These are phyloP conservation scores for Stenotaenia linearis DNA, from an alignment of 2,888 invertebrate genomes.

Conservation along the genomic window DNA sequence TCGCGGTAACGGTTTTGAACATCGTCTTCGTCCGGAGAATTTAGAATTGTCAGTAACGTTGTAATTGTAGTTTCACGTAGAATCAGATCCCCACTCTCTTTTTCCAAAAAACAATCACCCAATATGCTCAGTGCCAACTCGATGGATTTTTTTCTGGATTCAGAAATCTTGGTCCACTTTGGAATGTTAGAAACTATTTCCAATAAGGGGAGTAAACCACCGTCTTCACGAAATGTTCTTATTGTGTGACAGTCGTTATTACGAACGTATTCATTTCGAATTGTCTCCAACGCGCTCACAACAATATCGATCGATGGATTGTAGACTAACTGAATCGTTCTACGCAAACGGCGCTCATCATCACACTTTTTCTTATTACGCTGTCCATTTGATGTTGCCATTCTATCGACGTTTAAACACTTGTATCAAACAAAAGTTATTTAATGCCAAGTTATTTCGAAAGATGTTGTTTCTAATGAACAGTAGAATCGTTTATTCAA, in stretches of 20 bases:
- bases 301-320: neutral
- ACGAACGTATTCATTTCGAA: slow-evolving; percentile 52
- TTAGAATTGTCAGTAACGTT: slow-evolving; percentile 56
- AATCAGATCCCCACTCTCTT: slow-evolving; percentile 52
- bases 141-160: slow-evolving; percentile 62
- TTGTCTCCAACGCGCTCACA: slow-evolving; percentile 49
- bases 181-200: too few relatives aligned
- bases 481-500: too few relatives aligned
- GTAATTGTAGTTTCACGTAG: too few relatives aligned
- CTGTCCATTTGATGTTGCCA: too few relatives aligned
- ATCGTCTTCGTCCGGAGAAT: slow-evolving; percentile 60
- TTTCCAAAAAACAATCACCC: slow-evolving; percentile 71
- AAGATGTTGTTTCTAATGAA: too few relatives aligned
- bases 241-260: slow-evolving; percentile 48
- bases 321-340: neutral
- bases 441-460: too few relatives aligned
- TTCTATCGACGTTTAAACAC: too few relatives aligned
- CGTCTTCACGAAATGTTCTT: slow-evolving; percentile 41
- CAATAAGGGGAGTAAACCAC: slow-evolving; percentile 55
- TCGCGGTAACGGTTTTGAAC: slow-evolving; percentile 73
- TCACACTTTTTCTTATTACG: too few relatives aligned
- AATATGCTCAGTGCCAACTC: slow-evolving; percentile 72
- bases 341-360: too few relatives aligned
- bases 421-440: too few relatives aligned
- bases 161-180: slow-evolving; percentile 59